Conservation (phyloP, 2,797 vertebrate genomes). For the Cynodonichthys magdalenae region DNA sequence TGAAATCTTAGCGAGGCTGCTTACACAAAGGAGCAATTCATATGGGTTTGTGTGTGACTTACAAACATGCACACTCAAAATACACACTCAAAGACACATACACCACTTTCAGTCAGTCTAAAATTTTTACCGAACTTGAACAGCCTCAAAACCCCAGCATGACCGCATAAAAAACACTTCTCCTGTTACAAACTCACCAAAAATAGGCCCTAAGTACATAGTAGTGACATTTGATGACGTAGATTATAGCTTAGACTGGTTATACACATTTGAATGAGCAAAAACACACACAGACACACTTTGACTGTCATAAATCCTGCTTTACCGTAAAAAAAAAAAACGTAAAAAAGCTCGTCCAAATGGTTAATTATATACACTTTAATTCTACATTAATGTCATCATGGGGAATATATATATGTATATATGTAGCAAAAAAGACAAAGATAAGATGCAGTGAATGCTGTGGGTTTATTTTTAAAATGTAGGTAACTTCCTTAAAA, state of each 20-base stretch:
- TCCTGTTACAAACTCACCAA: slow-evolving; percentile 67
- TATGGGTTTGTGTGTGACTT: slow-evolving; percentile 15
- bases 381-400: slow-evolving; percentile 1
- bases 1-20: slow-evolving; percentile 41
- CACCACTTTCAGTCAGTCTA: slow-evolving; percentile 49
- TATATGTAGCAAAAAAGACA: too few species aligned
- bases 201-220: slow-evolving; percentile 79
- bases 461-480: too few species aligned
- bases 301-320: slow-evolving; percentile 31
- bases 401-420: background rate
- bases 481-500: too few species aligned
- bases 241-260: slow-evolving; percentile 65
- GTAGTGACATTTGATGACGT: slow-evolving; percentile 69
- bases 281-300: slow-evolving; percentile 25
- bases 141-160: slow-evolving; percentile 66
- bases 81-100: slow-evolving; percentile 13
- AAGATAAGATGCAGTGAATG: too few species aligned
- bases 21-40: slow-evolving; percentile 70
- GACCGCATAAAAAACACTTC: slow-evolving; percentile 73
- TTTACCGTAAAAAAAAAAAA: slow-evolving; percentile 10
- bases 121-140: slow-evolving; percentile 68
- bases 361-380: slow-evolving; percentile 7
- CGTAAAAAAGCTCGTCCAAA: slow-evolving; percentile 12
- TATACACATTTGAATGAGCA: slow-evolving; percentile 38
- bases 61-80: slow-evolving; percentile 6